A percentile compares a stretch with the other conserved stretches of the same genome.
phyloP scores from a whole-genome alignment of 2,113 vertebrate genomes.

The Heterocephalus glaber region DNA sequence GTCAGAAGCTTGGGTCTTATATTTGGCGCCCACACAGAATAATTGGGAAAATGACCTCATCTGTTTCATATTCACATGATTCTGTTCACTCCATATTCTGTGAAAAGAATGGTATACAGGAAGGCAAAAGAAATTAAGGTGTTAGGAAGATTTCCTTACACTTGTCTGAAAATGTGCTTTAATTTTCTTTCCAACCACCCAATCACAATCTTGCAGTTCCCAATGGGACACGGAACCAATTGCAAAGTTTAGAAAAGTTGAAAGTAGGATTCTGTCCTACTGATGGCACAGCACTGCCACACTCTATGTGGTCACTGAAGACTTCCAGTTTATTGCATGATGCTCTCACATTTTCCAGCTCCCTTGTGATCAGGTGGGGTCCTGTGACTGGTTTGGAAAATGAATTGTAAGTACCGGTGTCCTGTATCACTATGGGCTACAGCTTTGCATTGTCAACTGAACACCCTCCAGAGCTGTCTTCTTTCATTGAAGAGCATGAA shows the following conservation, averaged over 20 bases:
- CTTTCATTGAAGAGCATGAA: not conserved
- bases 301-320: no score
- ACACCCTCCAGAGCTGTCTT: not conserved
- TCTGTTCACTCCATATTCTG: not conserved
- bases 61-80: not conserved
- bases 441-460: no score
- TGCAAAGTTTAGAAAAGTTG: not conserved
- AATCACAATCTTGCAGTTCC: not conserved
- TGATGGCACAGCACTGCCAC: not conserved
- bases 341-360: not conserved
- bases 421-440: not conserved
- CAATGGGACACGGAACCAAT: not conserved
- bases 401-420: not conserved
- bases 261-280: not conserved
- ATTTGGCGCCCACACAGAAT: not conserved
- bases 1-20: not conserved
- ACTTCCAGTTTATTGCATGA: not conserved
- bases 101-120: not conserved
- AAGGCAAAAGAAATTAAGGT: not conserved
- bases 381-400: not conserved
- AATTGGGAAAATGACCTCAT: not conserved
- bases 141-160: not conserved
- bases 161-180: not conserved
- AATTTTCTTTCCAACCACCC: not conserved
- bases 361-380: not conserved